phyloP scores from a whole-genome alignment of 1,140 invertebrate species.

The Leptinotarsa defecta region DNA sequence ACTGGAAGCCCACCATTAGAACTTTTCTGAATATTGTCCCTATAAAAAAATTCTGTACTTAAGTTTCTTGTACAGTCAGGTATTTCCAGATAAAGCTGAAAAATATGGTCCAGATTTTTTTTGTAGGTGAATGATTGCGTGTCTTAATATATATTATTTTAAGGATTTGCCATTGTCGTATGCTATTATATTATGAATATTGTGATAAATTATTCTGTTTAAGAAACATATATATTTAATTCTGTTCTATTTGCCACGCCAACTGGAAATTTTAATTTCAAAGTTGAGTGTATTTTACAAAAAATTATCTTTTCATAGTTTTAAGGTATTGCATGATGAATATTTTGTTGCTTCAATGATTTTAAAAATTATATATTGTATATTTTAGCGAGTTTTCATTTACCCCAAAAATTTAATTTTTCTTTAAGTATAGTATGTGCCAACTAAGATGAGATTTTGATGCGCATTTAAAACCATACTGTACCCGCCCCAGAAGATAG shows the following conservation, averaged over 20 bases:
- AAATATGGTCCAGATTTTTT: neutral
- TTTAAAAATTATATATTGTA: conserved; percentile 8
- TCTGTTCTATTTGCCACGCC: neutral
- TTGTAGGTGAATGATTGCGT: neutral
- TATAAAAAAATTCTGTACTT: no score
- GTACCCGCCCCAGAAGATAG: no score
- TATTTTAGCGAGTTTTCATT: conserved; percentile 7
- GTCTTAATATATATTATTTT: neutral
- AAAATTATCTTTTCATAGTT: neutral
- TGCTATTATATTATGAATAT: conserved; percentile 13
- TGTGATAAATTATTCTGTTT: conserved; percentile 6
- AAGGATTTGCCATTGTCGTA: conserved; percentile 5
- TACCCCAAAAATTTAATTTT: neutral
- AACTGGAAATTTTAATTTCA: conserved; percentile 1
- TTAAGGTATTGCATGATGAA: neutral
- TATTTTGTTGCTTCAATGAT: conserved; percentile 11
- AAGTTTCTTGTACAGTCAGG: neutral
- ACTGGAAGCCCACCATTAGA: no score
- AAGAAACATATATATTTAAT: neutral
- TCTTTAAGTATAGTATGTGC: no score
- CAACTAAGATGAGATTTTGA: no score
- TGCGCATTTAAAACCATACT: no score
- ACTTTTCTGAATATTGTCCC: no score
- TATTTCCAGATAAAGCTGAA: neutral
- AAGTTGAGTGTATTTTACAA: neutral